Conservation (phyloP, 2,888 invertebrate species). For the Tenthredo notha region DNA sequence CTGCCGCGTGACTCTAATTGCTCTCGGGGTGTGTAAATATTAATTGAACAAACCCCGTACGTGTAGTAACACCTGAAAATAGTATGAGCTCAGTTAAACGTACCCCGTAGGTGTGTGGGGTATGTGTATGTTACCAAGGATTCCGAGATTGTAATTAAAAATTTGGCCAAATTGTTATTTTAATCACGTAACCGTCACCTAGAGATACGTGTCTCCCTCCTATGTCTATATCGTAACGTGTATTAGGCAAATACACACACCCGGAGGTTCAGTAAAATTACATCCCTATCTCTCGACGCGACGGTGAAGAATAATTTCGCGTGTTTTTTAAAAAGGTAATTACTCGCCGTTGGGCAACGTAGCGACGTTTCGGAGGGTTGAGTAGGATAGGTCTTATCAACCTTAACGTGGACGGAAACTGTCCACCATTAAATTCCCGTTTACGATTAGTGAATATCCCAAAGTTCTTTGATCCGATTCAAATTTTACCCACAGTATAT, state of each 20-base stretch:
- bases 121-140: too few relatives aligned
- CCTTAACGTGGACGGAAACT: background rate
- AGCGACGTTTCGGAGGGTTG: too few relatives aligned
- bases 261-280: background rate
- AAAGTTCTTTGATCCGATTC: background rate
- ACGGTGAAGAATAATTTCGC: background rate
- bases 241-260: background rate
- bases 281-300: background rate
- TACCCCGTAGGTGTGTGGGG: background rate
- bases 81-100: background rate
- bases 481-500: background rate
- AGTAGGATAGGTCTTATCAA: background rate
- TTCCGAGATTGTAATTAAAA: slow-evolving; percentile 16
- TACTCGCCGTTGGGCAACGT: background rate
- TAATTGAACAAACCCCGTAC: slow-evolving; percentile 1
- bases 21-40: background rate
- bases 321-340: slow-evolving; percentile 16
- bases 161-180: slow-evolving; percentile 12
- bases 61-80: background rate
- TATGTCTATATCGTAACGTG: too few relatives aligned
- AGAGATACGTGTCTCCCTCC: too few relatives aligned
- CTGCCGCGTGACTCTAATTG: background rate
- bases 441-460: background rate
- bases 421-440: background rate
- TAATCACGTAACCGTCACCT: slow-evolving; percentile 34